Conservation (phyloP, 2,888 invertebrate species). For the Heteromyza rotundicornis region DNA sequence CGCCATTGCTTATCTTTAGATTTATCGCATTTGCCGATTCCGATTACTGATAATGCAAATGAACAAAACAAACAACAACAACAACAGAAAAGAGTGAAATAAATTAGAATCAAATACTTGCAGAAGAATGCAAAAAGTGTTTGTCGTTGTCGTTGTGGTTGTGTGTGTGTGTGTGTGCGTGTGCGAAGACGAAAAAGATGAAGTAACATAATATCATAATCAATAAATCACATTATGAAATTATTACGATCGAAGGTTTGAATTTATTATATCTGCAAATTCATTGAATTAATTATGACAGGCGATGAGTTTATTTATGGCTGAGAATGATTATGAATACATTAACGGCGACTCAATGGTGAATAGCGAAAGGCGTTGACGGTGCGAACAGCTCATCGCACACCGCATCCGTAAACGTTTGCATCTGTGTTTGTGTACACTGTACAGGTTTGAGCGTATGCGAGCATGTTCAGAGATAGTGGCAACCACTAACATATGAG, state of each 20-base stretch:
- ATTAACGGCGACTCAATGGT: no score
- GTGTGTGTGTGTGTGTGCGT: no score
- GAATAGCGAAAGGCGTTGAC: no score
- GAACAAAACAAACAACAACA: background rate
- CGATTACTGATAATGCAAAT: background rate
- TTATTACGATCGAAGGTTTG: conserved; percentile 10
- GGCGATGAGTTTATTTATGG: conserved; percentile 46
- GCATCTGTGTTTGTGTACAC: no score
- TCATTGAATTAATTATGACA: conserved; percentile 53
- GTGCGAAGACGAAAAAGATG: background rate
- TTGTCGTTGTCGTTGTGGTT: no score
- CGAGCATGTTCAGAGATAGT: no score
- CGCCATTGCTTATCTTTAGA: background rate
- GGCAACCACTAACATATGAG: no score
- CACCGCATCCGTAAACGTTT: background rate
- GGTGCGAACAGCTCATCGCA: no score
- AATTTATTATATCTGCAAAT: conserved; percentile 29
- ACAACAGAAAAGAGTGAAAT: background rate
- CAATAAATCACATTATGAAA: conserved; percentile 20
- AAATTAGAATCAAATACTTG: no score
- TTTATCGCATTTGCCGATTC: background rate
- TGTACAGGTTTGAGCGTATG: no score
- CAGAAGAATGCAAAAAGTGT: no score
- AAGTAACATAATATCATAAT: conserved; percentile 6
- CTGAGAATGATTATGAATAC: no score